A percentile compares a stretch with the other conserved stretches of the same genome.
Conservation (phyloP, 2,113 vertebrate genomes). For the Ranitomeya variabilis region DNA sequence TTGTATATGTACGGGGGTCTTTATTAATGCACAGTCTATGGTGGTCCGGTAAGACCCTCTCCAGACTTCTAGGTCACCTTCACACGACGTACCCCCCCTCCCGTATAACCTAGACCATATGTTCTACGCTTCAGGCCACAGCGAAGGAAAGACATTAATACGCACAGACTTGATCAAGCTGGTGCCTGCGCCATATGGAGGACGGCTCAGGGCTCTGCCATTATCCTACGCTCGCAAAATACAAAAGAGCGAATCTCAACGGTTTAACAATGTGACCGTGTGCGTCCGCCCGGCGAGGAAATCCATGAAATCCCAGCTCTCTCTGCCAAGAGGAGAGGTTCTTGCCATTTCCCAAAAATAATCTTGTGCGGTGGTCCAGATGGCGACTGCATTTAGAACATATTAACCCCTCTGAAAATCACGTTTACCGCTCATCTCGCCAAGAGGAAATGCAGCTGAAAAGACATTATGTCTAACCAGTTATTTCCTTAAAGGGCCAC, state of each 20-base stretch:
- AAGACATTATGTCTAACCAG: neutral
- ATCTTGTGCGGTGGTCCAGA: slow-evolving; percentile 13
- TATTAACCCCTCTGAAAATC: neutral
- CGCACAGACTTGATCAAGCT: slow-evolving; percentile 27
- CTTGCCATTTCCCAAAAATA: neutral
- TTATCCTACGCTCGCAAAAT: slow-evolving; percentile 13
- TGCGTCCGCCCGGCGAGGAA: neutral
- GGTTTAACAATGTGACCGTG: neutral
- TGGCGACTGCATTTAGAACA: neutral
- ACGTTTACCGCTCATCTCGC: neutral
- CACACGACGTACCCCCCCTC: slow-evolving; percentile 57
- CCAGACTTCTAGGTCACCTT: slow-evolving; percentile 54
- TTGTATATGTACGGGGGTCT: too few species aligned
- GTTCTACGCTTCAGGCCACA: slow-evolving; percentile 1
- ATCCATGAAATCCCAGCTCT: neutral
- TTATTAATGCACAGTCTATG: too few species aligned
- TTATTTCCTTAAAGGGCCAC: neutral
- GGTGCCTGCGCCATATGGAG: slow-evolving; percentile 52
- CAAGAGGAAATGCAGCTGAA: neutral
- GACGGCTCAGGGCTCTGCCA: slow-evolving; percentile 19
- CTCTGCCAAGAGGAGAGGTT: neutral
- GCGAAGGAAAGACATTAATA: slow-evolving; percentile 57
- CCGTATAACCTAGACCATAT: slow-evolving; percentile 44
- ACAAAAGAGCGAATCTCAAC: neutral
- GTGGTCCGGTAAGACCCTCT: neutral